Base-by-base conservation (phyloP, 2,113 vertebrate species). In the Osmerus eperlanus region DNA sequence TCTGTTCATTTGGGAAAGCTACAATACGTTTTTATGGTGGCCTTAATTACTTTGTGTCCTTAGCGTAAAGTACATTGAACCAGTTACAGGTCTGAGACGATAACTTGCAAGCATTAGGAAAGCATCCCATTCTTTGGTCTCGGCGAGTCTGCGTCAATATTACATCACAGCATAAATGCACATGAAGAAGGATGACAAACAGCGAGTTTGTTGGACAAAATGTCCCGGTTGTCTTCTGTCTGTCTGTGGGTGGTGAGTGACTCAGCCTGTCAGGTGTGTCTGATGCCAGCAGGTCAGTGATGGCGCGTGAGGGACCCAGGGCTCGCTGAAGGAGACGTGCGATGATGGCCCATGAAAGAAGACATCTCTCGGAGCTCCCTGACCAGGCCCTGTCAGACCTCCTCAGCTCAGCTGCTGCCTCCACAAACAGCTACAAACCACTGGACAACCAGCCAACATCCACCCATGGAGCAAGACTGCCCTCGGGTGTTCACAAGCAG, bases 331-430 rank as follows among this genome's bases (percentile, higher is more conserved):
- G 77, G 74, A 56, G 77, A 19, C 76, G 3, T 66, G 72, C 68
- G 32, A 72, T 78, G 77, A 79, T 71, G 66, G 73, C 59, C 82
- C 80, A 86, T 88, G 80, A 77, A 77, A 80, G 72, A 78, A 83
- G 90, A 88, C 84, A 89, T 84, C 76, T 84, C 82, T 74, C 78
- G 80, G 84, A 85, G 75, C 73, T 23, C 23, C 58, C 32, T 68
- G 59, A 84, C 77, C 79, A 74, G 84, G 80, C 81, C 68, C 72
- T 63, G 79, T 81, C 82, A 86, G 68, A 53, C 75, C 63, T 79
- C 69, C 74, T 83, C 76, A 73, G 41, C 69, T 87, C 81, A 87
- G 83, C 83, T 88, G 79, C 78, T 77, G 68, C 36, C 74, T 71
- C 28, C 11, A 1, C 18, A 56, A 3, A 47, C 41, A 19, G 8